phyloP scores from a whole-genome alignment of 2,797 vertebrate species.

The Ctenochaetus hawaiiensis region DNA sequence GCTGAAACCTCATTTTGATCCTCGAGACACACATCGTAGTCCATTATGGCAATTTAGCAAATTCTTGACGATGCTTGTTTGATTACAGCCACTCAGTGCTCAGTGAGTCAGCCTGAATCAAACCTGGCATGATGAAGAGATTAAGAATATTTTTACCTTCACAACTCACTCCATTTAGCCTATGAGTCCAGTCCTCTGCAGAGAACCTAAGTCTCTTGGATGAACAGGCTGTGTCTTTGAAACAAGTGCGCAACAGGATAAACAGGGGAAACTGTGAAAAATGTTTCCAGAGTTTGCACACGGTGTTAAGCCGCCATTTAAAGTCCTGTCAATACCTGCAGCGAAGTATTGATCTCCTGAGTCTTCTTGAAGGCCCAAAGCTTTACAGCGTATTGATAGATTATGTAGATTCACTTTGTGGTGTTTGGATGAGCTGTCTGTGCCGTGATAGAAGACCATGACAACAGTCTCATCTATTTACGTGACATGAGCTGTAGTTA shows the following conservation, averaged over 20 bases:
- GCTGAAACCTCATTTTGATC: conserved; percentile 27
- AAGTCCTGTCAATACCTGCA: conserved; percentile 79
- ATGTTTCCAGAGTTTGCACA: conserved; percentile 72
- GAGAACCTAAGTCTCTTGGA: conserved; percentile 34
- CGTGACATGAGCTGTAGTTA: conserved; percentile 38
- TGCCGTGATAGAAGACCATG: conserved; percentile 67
- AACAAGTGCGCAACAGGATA: conserved; percentile 70
- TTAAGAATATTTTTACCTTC: conserved; percentile 49
- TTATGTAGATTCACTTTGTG: conserved; percentile 75
- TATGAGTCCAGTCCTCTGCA: conserved; percentile 25
- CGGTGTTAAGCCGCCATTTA: conserved; percentile 80
- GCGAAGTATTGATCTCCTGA: conserved; percentile 67
- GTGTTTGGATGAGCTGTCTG: conserved; percentile 70
- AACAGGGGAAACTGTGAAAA: conserved; percentile 66
- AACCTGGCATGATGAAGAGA: conserved; percentile 39
- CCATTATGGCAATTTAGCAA: conserved; percentile 23
- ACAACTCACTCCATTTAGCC: conserved; percentile 47
- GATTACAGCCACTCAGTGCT: conserved; percentile 37
- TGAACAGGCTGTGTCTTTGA: conserved; percentile 61
- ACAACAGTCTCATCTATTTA: conserved; percentile 69
- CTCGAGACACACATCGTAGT: conserved; percentile 17
- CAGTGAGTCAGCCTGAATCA: conserved; percentile 44
- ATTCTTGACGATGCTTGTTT: conserved; percentile 25
- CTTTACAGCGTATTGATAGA: conserved; percentile 73
- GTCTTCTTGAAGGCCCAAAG: conserved; percentile 66